phyloP scores from a whole-genome alignment of 2,113 vertebrate species.

The Gorsachius goisagi region DNA sequence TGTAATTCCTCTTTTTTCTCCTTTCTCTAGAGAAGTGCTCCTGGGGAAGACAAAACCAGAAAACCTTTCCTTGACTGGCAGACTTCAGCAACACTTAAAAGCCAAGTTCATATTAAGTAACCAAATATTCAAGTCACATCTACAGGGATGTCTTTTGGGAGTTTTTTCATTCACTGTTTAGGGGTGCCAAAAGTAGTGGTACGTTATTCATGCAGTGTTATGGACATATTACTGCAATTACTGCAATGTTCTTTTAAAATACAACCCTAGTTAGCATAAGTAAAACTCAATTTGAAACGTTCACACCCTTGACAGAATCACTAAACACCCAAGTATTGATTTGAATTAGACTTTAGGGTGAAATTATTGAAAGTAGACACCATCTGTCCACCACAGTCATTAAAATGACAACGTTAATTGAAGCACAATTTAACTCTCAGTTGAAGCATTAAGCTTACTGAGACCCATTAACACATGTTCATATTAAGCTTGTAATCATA shows the following conservation, averaged over 20 bases:
- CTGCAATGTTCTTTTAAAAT: neutral
- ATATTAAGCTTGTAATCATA: neutral
- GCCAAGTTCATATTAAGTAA: neutral
- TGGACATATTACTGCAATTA: neutral
- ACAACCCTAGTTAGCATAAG: neutral
- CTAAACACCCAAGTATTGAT: neutral
- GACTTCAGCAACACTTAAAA: neutral
- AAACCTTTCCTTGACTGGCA: neutral
- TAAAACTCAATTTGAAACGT: neutral
- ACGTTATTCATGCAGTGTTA: neutral
- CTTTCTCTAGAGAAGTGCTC: neutral
- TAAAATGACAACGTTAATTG: neutral
- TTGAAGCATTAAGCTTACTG: neutral
- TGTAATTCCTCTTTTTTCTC: neutral
- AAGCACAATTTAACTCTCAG: neutral
- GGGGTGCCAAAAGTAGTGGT: neutral
- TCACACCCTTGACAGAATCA: neutral
- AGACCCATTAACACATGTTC: neutral
- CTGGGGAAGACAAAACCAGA: neutral
- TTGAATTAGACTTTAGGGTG: constrained; percentile 14
- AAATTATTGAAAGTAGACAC: neutral
- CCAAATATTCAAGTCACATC: neutral
- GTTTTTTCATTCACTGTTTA: neutral
- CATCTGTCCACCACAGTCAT: constrained; percentile 23
- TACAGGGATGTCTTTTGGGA: neutral